A percentile compares a stretch with the other conserved stretches of the same genome.
These are phyloP conservation scores for Diorhabda sublineata DNA, from an alignment of 1,140 invertebrate genomes.

Conservation along the genomic window DNA sequence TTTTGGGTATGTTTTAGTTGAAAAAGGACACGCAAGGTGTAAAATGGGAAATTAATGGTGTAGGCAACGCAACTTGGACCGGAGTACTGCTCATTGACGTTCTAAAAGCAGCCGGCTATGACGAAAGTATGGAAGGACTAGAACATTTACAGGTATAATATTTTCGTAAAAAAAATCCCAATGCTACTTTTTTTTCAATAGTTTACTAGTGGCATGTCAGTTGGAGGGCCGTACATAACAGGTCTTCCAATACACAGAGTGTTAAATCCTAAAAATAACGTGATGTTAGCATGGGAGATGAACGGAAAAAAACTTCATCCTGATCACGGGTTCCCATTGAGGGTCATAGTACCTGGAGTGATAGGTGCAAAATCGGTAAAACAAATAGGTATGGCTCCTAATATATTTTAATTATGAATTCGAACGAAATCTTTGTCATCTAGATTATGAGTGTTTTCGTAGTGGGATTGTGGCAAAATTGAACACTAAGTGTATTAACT, in stretches of 20 bases:
- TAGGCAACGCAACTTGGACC: conserved; percentile 6
- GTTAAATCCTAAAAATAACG: neutral
- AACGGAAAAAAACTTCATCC: neutral
- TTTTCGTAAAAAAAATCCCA: neutral
- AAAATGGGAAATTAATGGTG: neutral
- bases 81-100: neutral
- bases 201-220: neutral
- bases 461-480: no score
- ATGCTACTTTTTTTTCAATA: neutral
- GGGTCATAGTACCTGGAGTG: neutral
- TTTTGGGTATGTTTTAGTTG: neutral
- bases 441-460: no score
- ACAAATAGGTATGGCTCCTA: neutral
- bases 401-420: no score
- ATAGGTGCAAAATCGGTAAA: conserved; percentile 4
- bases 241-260: neutral
- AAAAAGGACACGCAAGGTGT: neutral
- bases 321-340: conserved; percentile 1
- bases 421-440: no score
- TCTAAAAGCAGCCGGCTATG: neutral
- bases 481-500: no score
- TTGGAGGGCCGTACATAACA: neutral
- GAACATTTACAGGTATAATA: neutral
- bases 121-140: neutral
- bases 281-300: neutral